phyloP scores from a whole-genome alignment of 2,113 vertebrate species.

The Ancistrus triradiatus region DNA sequence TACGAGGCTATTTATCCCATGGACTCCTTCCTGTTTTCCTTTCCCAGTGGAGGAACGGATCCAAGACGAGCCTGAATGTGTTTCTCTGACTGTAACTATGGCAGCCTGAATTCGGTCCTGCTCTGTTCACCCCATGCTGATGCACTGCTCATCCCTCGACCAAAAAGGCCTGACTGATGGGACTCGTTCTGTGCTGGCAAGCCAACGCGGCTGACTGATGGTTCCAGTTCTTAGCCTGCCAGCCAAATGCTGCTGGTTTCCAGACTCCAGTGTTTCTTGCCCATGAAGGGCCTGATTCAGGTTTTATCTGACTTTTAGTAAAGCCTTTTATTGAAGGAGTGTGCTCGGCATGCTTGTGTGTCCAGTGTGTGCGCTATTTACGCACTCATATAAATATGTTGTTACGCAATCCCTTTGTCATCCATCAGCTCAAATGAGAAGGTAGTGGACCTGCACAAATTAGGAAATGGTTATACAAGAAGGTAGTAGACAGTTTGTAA shows the following conservation, averaged over 20 bases:
- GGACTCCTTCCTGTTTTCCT: constrained; percentile 68
- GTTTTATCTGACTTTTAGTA: too few relatives aligned
- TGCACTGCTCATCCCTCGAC: constrained; percentile 39
- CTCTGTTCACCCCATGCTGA: constrained; percentile 51
- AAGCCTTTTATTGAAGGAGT: too few relatives aligned
- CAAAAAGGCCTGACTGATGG: constrained; percentile 47
- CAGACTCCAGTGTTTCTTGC: constrained; percentile 3
- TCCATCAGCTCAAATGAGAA: too few relatives aligned
- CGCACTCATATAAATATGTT: too few relatives aligned
- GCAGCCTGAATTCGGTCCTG: constrained; percentile 51
- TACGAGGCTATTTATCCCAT: constrained; percentile 41
- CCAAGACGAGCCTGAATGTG: constrained; percentile 60
- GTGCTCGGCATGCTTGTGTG: too few relatives aligned
- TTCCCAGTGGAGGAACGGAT: constrained; percentile 61
- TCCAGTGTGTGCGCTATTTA: too few relatives aligned
- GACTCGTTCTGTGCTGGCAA: constrained; percentile 40
- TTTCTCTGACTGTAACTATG: constrained; percentile 68
- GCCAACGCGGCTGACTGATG: constrained; percentile 46
- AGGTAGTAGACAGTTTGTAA: too few relatives aligned
- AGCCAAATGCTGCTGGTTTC: constrained; percentile 42
- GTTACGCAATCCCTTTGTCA: too few relatives aligned
- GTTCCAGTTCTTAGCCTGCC: constrained; percentile 37
- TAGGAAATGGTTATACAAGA: too few relatives aligned
- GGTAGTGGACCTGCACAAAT: too few relatives aligned
- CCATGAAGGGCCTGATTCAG: constrained; percentile 43